Evolutionary conservation across 2,113 vertebrate species (phyloP).

Genomic region (Lophochroa leadbeateri): DNA sequence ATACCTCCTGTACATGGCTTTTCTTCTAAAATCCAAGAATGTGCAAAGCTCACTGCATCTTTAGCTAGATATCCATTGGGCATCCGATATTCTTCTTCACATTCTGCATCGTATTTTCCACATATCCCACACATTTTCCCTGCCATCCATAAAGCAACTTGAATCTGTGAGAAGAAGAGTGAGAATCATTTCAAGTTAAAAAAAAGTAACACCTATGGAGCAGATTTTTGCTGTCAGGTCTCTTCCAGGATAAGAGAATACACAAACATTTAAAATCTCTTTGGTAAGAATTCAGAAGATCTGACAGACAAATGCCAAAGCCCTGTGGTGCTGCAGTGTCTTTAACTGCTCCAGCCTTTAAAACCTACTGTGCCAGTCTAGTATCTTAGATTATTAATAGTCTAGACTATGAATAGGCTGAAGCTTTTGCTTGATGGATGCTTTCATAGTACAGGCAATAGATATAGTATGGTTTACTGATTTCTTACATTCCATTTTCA

Average conservation of each 20-base stretch:
- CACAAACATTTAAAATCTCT: neutral
- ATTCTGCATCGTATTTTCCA: conserved; percentile 79
- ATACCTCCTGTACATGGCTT: conserved; percentile 73
- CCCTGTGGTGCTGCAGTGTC: neutral
- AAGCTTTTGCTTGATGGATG: neutral
- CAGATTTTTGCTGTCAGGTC: neutral
- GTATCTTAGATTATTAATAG: neutral
- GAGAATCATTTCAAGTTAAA: neutral
- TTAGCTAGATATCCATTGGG: conserved; percentile 71
- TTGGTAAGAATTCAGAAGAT: neutral
- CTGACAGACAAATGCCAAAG: neutral
- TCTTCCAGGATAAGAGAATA: neutral
- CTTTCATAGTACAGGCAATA: neutral
- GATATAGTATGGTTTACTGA: neutral
- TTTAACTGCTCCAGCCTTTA: neutral
- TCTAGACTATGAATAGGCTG: neutral
- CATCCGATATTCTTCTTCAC: conserved; percentile 72
- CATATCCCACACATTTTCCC: conserved; percentile 81
- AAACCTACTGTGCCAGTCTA: neutral
- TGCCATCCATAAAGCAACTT: conserved; percentile 77
- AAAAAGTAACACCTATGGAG: neutral
- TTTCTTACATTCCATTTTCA: neutral
- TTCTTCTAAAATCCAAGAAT: conserved; percentile 81
- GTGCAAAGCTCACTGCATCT: conserved; percentile 71
- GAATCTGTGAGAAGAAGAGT: conserved; percentile 8